Conservation (phyloP, 1,140 invertebrate genomes). For the Araneus ventricosus region DNA sequence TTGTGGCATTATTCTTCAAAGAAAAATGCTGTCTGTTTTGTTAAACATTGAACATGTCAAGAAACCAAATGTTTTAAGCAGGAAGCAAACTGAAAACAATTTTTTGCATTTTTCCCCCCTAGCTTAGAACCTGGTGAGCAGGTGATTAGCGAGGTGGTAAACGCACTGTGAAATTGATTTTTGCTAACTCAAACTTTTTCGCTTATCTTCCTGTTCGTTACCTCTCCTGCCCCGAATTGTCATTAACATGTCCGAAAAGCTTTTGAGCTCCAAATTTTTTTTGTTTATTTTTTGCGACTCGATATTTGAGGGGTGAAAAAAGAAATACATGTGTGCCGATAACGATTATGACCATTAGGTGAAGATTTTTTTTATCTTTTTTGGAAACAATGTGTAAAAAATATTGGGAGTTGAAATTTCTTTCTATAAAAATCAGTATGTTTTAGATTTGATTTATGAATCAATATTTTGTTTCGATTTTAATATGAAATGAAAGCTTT, state of each 20-base stretch:
- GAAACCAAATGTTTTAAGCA: neutral
- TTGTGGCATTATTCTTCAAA: neutral
- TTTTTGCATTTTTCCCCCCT: neutral
- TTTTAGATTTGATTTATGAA: neutral
- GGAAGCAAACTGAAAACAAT: neutral
- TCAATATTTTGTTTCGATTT: neutral
- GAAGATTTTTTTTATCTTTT: neutral
- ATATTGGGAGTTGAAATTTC: neutral
- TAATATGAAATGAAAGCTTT: too few species aligned
- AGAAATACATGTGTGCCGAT: neutral
- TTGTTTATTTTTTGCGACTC: neutral
- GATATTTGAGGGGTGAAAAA: neutral
- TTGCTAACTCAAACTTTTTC: conserved; percentile 14
- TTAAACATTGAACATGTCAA: neutral
- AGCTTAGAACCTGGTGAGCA: neutral
- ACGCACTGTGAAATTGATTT: conserved; percentile 25
- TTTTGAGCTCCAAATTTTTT: neutral
- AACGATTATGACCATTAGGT: neutral
- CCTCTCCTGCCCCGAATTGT: neutral
- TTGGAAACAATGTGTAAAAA: neutral
- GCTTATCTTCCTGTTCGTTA: neutral
- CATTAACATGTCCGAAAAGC: conserved; percentile 5
- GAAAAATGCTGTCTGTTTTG: neutral
- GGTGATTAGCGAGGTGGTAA: neutral
- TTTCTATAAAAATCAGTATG: neutral